Percentiles rank a stretch among this genome's conserved stretches.
Evolutionary conservation across 1,140 invertebrate genomes (phyloP).

Genomic region (Sminthurides bifidus): DNA sequence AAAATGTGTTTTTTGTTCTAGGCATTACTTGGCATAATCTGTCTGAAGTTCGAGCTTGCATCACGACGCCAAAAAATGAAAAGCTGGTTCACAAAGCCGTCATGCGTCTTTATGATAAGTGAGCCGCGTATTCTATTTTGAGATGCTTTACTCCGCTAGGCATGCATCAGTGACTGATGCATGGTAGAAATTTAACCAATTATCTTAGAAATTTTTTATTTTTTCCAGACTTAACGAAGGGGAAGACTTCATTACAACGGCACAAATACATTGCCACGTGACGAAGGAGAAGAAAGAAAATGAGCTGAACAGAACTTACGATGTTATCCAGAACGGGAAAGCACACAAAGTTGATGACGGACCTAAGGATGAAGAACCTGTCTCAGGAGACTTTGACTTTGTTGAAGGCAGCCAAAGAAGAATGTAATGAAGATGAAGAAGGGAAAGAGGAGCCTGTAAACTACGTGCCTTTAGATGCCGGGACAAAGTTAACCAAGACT

Average conservation of each 20-base stretch:
- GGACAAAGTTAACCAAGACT: slow-evolving; percentile 9
- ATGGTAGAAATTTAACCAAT: background rate
- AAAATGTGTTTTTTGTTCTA: slow-evolving; percentile 22
- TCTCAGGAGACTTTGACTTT: background rate
- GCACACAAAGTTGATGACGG: no score
- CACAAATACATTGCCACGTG: slow-evolving; percentile 48
- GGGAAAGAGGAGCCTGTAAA: background rate
- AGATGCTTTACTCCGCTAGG: slow-evolving; percentile 2
- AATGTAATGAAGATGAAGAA: background rate
- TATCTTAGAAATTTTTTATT: background rate
- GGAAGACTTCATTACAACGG: slow-evolving; percentile 69
- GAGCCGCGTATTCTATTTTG: slow-evolving; percentile 31
- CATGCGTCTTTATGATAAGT: slow-evolving; percentile 67
- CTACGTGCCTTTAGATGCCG: background rate
- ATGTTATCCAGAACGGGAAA: background rate
- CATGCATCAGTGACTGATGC: background rate
- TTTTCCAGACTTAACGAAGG: slow-evolving; percentile 59
- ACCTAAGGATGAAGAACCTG: slow-evolving; percentile 10
- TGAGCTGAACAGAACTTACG: slow-evolving; percentile 1
- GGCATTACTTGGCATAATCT: slow-evolving; percentile 70
- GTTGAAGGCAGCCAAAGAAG: background rate
- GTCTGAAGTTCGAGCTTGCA: slow-evolving; percentile 66
- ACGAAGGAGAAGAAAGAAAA: background rate
- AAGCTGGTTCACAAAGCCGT: slow-evolving; percentile 73
- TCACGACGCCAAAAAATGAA: slow-evolving; percentile 69